phyloP scores from a whole-genome alignment of 1,140 invertebrate species.

The Bombus consobrinus region DNA sequence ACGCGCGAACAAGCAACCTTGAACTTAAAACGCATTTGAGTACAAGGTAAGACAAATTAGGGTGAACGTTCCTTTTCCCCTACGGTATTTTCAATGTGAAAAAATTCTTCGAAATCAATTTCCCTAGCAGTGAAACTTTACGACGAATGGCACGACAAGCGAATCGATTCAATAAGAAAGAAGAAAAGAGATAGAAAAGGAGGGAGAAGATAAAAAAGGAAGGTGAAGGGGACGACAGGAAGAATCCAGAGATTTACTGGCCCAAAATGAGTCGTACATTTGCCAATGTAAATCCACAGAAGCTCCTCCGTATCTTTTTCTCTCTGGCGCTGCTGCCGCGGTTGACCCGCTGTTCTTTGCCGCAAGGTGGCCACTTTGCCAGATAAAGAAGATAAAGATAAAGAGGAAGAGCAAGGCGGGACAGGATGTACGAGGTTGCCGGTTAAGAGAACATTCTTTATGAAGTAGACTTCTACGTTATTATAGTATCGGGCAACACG shows the following conservation, averaged over 20 bases:
- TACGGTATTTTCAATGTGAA: no score
- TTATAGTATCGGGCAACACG: slow-evolving; percentile 79
- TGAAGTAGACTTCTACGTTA: slow-evolving; percentile 80
- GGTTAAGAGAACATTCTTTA: slow-evolving; percentile 71
- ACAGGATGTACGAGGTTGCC: slow-evolving; percentile 50
- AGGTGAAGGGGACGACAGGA: slow-evolving; percentile 24
- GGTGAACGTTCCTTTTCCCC: no score
- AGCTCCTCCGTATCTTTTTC: slow-evolving; percentile 55
- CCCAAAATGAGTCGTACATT: slow-evolving; percentile 62
- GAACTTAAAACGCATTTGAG: no score
- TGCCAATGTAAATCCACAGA: slow-evolving; percentile 66
- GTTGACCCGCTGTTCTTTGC: slow-evolving; percentile 49
- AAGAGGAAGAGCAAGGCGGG: slow-evolving; percentile 57
- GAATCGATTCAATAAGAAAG: background rate
- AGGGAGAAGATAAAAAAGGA: background rate
- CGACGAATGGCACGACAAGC: no score
- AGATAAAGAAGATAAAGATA: slow-evolving; percentile 80
- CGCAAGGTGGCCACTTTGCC: slow-evolving; percentile 71
- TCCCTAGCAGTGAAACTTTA: no score
- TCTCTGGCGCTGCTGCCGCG: slow-evolving; percentile 18
- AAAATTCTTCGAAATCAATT: background rate
- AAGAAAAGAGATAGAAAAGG: background rate
- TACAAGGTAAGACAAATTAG: no score
- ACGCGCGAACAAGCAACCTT: no score
- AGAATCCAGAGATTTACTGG: slow-evolving; percentile 50